A percentile compares a stretch with the other conserved stretches of the same genome.
These are phyloP conservation scores for Cetonia aurata DNA, from an alignment of 2,888 invertebrate species.

Conservation along the genomic window DNA sequence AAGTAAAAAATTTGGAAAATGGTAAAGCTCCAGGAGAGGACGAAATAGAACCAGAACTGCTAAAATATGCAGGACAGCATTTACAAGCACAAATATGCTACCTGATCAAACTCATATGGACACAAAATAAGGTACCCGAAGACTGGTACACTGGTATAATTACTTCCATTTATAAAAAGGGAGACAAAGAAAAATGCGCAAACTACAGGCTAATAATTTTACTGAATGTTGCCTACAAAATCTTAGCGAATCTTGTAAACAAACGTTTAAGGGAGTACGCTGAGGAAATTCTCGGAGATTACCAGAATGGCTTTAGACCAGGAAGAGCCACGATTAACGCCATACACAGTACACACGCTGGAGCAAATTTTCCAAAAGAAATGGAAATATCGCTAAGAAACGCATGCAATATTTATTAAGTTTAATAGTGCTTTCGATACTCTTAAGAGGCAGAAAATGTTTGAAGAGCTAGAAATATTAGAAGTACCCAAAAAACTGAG, in stretches of 20 bases:
- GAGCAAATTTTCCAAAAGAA: neutral
- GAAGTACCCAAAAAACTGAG: slow-evolving; percentile 1
- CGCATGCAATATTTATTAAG: slow-evolving; percentile 17
- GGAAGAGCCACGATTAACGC: slow-evolving; percentile 19
- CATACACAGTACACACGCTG: neutral
- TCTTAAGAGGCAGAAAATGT: neutral
- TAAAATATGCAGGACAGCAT: slow-evolving; percentile 4
- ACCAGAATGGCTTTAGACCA: slow-evolving; percentile 27
- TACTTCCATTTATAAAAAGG: neutral
- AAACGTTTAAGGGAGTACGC: neutral
- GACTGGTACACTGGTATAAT: slow-evolving; percentile 11
- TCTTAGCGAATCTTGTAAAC: neutral
- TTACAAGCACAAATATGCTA: neutral
- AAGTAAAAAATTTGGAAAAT: neutral
- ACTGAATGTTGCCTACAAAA: neutral
- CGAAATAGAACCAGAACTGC: neutral
- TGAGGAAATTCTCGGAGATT: slow-evolving; percentile 13
- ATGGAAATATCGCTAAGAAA: slow-evolving; percentile 9
- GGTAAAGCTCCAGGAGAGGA: neutral
- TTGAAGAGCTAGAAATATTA: neutral
- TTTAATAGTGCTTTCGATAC: slow-evolving; percentile 9
- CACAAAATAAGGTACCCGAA: neutral
- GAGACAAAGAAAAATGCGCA: neutral
- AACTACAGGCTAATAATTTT: neutral
- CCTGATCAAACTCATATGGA: neutral